phyloP scores from a whole-genome alignment of 2,797 vertebrate species.

The Malacoraja senta region DNA sequence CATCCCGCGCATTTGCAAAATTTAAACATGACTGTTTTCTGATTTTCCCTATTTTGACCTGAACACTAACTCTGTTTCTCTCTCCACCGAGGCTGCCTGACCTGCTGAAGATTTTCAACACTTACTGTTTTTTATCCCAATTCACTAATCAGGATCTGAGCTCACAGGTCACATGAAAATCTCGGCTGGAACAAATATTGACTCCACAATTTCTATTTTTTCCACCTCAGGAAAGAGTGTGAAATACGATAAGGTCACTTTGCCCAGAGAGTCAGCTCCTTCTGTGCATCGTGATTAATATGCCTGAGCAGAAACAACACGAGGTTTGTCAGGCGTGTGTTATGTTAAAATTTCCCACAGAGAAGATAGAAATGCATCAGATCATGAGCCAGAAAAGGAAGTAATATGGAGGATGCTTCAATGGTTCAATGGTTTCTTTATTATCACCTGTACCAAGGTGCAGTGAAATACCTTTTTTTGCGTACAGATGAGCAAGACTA shows the following conservation, averaged over 20 bases:
- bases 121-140: not conserved
- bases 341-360: not conserved
- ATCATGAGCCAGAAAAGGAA: not conserved
- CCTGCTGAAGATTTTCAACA: no score
- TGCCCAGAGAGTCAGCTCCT: not conserved
- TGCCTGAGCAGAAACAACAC: not conserved
- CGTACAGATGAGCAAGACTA: no score
- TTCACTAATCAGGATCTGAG: not conserved
- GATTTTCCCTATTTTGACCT: no score
- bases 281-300: not conserved
- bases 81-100: no score
- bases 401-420: not conserved
- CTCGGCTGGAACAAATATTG: not conserved
- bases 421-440: no score
- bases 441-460: no score
- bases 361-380: not conserved
- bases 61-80: no score
- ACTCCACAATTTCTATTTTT: not conserved
- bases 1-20: no score
- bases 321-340: not conserved
- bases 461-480: no score
- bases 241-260: constrained; percentile 3
- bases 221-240: not conserved
- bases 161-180: not conserved
- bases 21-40: no score